Percentiles rank a stretch among this genome's conserved stretches.
These are phyloP conservation scores for Gambusia affinis DNA, from an alignment of 2,113 vertebrate species.

Conservation along the genomic window DNA sequence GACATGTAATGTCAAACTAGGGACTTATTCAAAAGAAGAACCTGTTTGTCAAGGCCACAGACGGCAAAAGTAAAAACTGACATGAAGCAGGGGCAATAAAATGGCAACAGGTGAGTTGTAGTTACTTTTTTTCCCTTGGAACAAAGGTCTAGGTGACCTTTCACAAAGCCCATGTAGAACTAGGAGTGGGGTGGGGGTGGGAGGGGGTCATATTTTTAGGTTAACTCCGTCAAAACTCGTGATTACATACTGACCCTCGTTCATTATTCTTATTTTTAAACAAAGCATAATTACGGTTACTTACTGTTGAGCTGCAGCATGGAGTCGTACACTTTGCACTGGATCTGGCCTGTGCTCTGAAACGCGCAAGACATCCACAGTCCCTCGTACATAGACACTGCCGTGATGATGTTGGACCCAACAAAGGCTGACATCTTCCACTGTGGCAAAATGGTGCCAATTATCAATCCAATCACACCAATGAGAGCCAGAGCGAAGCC, in stretches of 20 bases:
- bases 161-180: not conserved
- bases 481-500: constrained; percentile 84
- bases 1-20: not conserved
- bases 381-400: constrained; percentile 86
- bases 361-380: constrained; percentile 90
- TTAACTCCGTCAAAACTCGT: too few relatives aligned
- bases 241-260: too few relatives aligned
- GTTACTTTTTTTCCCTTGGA: too few relatives aligned
- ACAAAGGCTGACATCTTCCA: constrained; percentile 90
- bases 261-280: too few relatives aligned
- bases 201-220: not conserved
- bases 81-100: too few relatives aligned
- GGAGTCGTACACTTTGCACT: constrained; percentile 91
- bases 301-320: constrained; percentile 85
- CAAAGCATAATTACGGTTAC: constrained; percentile 18
- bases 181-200: too few relatives aligned
- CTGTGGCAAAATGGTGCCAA: constrained; percentile 86
- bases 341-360: constrained; percentile 85
- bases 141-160: not conserved
- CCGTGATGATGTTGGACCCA: constrained; percentile 89
- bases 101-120: too few relatives aligned
- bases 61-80: not conserved
- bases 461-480: constrained; percentile 82
- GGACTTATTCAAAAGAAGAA: constrained; percentile 10
- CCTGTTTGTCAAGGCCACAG: constrained; percentile 29